Conservation (phyloP, 2,888 invertebrate genomes). For the Sinotaia quadrata region DNA sequence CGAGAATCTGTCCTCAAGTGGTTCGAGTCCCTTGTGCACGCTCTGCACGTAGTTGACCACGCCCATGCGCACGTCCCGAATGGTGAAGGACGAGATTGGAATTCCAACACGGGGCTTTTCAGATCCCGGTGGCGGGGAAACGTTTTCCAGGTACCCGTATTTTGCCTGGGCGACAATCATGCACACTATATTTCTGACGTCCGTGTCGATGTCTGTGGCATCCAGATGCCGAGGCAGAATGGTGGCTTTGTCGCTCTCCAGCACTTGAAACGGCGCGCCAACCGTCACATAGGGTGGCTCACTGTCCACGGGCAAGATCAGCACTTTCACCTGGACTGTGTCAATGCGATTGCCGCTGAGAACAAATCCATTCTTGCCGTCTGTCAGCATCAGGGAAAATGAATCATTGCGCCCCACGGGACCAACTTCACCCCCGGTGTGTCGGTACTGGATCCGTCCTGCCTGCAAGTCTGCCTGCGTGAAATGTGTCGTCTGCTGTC, state of each 20-base stretch:
- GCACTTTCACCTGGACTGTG: conserved; percentile 58
- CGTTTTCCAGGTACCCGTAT: conserved; percentile 70
- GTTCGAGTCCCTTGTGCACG: conserved; percentile 70
- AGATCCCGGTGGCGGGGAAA: conserved; percentile 67
- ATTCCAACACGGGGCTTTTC: conserved; percentile 64
- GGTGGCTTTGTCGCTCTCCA: conserved; percentile 64
- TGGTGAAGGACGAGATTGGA: conserved; percentile 67
- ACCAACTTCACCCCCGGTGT: conserved; percentile 68
- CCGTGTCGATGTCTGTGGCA: conserved; percentile 67
- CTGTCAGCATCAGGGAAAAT: conserved; percentile 63
- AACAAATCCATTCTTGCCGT: conserved; percentile 57
- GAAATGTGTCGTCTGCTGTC: conserved; percentile 56
- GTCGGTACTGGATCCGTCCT: conserved; percentile 61
- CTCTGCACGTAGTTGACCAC: conserved; percentile 71
- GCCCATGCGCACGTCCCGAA: conserved; percentile 59
- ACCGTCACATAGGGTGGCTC: conserved; percentile 61
- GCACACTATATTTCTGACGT: conserved; percentile 64
- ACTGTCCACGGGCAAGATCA: conserved; percentile 67
- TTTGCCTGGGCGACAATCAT: conserved; percentile 64
- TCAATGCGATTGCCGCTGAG: conserved; percentile 58
- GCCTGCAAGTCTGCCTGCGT: conserved; percentile 64
- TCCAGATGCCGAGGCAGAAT: conserved; percentile 60
- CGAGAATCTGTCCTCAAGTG: conserved; percentile 62
- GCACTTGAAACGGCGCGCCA: conserved; percentile 55
- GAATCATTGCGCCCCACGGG: conserved; percentile 50